Evolutionary conservation across 2,113 vertebrate species (phyloP), one percentile per base, ranked within the genome.

Genomic region (Phalacrocorax aristotelis): DNA sequence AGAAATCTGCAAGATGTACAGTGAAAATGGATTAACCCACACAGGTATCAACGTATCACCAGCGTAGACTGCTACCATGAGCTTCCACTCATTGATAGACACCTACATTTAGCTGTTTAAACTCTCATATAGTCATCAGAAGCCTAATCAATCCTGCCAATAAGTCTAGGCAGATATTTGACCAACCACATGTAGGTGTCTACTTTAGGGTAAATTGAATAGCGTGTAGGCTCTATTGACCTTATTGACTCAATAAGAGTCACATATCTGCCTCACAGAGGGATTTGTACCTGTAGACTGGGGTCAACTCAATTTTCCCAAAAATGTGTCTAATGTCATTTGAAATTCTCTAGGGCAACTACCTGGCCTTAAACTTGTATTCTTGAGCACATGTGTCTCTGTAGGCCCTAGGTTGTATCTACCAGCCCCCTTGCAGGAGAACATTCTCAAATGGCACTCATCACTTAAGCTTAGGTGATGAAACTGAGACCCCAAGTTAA

Each of bases 1-100:
- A 87, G 99, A 99, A 79, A 99, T 98, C 99, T 99, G 98, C 61
- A 91, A 95, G 52, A 94, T 81, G 38, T 87, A 97, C 23, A 93
- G 72, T 26, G 82, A 89, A 81, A 82, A 91, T 36, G 13, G 38
- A 74, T 77, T 80, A 80, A 88, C 11, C 22, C 30, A 77, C 19
- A 57, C 5, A 65, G 14, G 19, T 61, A 79, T 64, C 7, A 34
- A n/a, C 5, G 3, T 25, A 80, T 51, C 21, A 70, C 13, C 27
- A 4, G 1, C 1, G 1, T 22, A 15, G 19, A 72, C 36, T 36
- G 30, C 49, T 32, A 80, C 29, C 30, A 17, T 25, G 58, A 85
- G 17, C 36, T 79, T 85, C 38, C 23, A 32, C 29, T 90, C 44
- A 52, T 13, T 46, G 57, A 89, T 0, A 92, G 34, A 83, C n/a